Evolutionary conservation across 2,797 vertebrate species (phyloP).

Genomic region (Otus scops): DNA sequence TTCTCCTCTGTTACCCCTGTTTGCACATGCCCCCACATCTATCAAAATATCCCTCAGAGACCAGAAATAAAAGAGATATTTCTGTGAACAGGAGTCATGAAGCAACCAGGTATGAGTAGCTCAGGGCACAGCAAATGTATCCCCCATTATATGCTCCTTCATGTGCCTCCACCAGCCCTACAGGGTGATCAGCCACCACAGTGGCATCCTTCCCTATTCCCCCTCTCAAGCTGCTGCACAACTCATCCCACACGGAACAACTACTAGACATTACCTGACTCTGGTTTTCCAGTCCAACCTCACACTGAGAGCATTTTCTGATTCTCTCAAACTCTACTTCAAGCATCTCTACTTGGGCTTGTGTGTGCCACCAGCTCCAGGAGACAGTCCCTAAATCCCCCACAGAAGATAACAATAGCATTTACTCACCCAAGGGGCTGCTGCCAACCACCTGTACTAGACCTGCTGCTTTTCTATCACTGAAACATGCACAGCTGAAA

Average conservation of each 20-base stretch:
- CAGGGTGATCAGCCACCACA: neutral
- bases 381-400: neutral
- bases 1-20: neutral
- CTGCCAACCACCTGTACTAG: neutral
- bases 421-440: neutral
- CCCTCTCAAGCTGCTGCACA: neutral
- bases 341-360: neutral
- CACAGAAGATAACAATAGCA: accelerated
- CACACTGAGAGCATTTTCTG: neutral
- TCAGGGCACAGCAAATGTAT: neutral
- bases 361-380: neutral
- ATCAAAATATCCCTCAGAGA: neutral
- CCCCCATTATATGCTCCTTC: neutral
- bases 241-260: neutral
- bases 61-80: neutral
- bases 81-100: neutral
- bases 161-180: neutral
- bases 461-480: neutral
- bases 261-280: neutral
- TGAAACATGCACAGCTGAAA: neutral
- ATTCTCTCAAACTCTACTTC: neutral
- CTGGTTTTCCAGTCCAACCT: neutral
- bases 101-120: neutral
- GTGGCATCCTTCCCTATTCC: neutral
- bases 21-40: neutral